Evolutionary conservation across 2,888 invertebrate species (phyloP).

Genomic region (Pammene fasciana): DNA sequence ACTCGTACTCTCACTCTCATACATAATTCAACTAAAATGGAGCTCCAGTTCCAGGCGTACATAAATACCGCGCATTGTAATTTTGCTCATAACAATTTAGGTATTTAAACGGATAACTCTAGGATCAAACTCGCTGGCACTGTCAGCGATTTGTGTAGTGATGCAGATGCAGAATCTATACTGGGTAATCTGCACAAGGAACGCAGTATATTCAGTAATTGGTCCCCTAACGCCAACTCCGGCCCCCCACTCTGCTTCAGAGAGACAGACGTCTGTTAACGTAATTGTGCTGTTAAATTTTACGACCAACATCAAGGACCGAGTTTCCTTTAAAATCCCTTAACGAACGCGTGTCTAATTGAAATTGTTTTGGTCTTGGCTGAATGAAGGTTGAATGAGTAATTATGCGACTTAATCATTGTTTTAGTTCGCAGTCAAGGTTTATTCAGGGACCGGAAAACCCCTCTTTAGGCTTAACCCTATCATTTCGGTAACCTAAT

Average conservation of each 20-base stretch:
- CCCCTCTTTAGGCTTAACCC: too few species aligned
- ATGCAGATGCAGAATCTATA: background rate
- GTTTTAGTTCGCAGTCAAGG: constrained; percentile 8
- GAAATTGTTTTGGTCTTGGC: constrained; percentile 36
- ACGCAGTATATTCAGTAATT: constrained; percentile 65
- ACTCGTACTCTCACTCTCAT: too few species aligned
- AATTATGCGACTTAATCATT: constrained; percentile 26
- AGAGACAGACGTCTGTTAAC: constrained; percentile 44
- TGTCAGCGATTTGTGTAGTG: background rate
- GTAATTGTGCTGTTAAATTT: constrained; percentile 45
- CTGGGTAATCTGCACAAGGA: constrained; percentile 30
- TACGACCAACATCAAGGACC: constrained; percentile 41
- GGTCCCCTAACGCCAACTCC: constrained; percentile 58
- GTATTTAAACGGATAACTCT: too few species aligned
- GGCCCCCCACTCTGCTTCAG: constrained; percentile 41
- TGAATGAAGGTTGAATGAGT: constrained; percentile 29
- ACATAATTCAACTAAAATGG: too few species aligned
- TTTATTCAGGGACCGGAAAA: too few species aligned
- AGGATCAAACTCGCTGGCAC: background rate
- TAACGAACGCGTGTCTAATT: constrained; percentile 40
- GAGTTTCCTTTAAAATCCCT: constrained; percentile 42
- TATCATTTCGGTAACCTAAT: too few species aligned
- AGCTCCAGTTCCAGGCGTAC: too few species aligned
- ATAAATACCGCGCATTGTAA: too few species aligned
- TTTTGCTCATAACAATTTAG: too few species aligned